Percentiles rank a stretch among this genome's conserved stretches.
These are phyloP conservation scores for Coccyzus lansbergi DNA, from an alignment of 2,797 vertebrate genomes.

Conservation along the genomic window DNA sequence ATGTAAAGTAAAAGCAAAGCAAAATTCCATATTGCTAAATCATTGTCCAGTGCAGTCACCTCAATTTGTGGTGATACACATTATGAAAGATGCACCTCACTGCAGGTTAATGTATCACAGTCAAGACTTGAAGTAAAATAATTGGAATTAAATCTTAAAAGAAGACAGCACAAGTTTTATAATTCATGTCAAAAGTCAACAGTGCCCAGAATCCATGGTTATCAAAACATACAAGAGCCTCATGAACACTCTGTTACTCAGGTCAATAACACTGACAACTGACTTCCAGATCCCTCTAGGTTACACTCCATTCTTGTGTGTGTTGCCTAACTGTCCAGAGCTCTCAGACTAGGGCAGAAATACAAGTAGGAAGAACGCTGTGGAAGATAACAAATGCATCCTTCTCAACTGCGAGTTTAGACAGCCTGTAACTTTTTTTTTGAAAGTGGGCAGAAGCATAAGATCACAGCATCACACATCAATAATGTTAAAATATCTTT, in stretches of 20 bases:
- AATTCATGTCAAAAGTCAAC: neutral
- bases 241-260: neutral
- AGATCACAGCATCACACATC: neutral
- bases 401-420: neutral
- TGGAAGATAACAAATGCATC: neutral
- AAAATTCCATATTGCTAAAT: neutral
- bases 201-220: neutral
- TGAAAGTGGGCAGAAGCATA: conserved; percentile 1
- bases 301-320: neutral
- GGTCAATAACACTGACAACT: neutral
- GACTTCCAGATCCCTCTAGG: neutral
- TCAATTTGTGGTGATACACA: neutral
- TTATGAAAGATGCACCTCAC: neutral
- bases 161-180: neutral
- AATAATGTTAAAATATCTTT: neutral
- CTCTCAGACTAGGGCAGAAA: neutral
- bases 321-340: neutral
- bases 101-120: neutral
- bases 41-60: neutral
- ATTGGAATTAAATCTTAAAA: neutral
- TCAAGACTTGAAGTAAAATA: neutral
- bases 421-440: neutral
- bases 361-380: neutral
- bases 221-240: neutral
- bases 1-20: too few species aligned